Evolutionary conservation across 2,888 invertebrate genomes (phyloP).

Genomic region (Pyrrhia umbra): DNA sequence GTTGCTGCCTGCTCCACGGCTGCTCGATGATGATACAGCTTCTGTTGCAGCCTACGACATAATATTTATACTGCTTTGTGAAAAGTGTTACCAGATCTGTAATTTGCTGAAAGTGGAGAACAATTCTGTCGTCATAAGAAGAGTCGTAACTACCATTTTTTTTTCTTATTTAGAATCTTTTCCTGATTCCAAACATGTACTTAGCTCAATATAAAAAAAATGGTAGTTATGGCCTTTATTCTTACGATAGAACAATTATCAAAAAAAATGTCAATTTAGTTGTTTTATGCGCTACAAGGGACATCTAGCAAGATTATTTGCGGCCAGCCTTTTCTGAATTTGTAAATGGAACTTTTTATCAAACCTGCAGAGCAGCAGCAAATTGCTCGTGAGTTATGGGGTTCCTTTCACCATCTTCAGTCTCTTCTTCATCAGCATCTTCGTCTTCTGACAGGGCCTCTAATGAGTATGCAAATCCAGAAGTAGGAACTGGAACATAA

Average conservation of each 20-base stretch:
- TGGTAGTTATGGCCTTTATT: too few relatives aligned
- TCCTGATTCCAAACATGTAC: too few relatives aligned
- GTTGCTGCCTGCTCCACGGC: conserved; percentile 66
- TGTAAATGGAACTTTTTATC: background rate
- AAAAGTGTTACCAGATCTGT: too few relatives aligned
- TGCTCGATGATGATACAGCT: conserved; percentile 69
- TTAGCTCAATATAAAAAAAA: too few relatives aligned
- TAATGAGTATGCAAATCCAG: conserved; percentile 87
- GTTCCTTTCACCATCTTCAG: conserved; percentile 83
- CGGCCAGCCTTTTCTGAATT: background rate
- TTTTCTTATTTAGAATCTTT: too few relatives aligned
- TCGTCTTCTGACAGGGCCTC: conserved; percentile 87
- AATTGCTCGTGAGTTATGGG: conserved; percentile 94
- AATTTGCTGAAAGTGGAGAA: too few relatives aligned
- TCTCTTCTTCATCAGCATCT: conserved; percentile 84
- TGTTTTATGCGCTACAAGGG: too few relatives aligned
- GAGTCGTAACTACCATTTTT: too few relatives aligned
- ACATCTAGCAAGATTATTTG: too few relatives aligned
- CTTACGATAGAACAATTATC: too few relatives aligned
- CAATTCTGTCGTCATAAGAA: too few relatives aligned
- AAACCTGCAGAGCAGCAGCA: conserved; percentile 93
- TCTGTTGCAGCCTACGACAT: conserved; percentile 80
- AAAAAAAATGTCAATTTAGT: too few relatives aligned
- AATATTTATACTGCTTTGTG: background rate
- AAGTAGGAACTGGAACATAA: conserved; percentile 82